A percentile compares a stretch with the other conserved stretches of the same genome.
Evolutionary conservation across 2,797 vertebrate genomes (phyloP).

Genomic region (Argya squamiceps): DNA sequence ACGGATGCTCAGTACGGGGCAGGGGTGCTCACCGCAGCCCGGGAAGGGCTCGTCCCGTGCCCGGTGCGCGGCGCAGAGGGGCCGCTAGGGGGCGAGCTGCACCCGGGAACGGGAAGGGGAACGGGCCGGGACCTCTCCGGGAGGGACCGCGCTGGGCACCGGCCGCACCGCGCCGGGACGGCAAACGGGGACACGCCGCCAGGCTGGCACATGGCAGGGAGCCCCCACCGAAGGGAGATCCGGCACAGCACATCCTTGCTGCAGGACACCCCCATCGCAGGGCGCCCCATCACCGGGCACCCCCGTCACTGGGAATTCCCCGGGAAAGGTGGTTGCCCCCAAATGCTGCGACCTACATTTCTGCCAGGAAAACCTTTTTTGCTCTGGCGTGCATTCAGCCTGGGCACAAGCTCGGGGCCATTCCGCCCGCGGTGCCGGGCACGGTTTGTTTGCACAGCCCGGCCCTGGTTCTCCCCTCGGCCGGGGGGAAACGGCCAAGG

Average conservation of each 20-base stretch:
- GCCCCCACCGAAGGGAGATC: no score
- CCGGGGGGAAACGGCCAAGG: not conserved
- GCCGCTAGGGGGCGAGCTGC: not conserved
- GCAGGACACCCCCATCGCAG: fast-evolving
- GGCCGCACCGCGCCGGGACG: not conserved
- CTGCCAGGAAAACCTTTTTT: not conserved
- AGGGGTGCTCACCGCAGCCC: not conserved
- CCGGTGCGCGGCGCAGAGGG: not conserved
- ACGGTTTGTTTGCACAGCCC: not conserved
- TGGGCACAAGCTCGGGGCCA: fast-evolving
- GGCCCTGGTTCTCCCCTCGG: not conserved
- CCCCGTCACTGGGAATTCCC: fast-evolving
- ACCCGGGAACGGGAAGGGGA: not conserved
- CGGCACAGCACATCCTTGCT: fast-evolving
- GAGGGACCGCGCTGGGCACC: not conserved
- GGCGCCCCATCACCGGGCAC: no score
- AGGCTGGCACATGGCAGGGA: no score
- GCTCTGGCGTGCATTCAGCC: fast-evolving
- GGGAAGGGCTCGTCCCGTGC: not conserved
- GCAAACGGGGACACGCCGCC: no score
- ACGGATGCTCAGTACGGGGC: not conserved
- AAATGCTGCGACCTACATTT: fast-evolving
- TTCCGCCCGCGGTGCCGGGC: not conserved
- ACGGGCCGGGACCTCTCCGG: no score
- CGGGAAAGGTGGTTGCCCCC: not conserved